phyloP scores from a whole-genome alignment of 2,797 vertebrate species.

The Crenichthys baileyi region DNA sequence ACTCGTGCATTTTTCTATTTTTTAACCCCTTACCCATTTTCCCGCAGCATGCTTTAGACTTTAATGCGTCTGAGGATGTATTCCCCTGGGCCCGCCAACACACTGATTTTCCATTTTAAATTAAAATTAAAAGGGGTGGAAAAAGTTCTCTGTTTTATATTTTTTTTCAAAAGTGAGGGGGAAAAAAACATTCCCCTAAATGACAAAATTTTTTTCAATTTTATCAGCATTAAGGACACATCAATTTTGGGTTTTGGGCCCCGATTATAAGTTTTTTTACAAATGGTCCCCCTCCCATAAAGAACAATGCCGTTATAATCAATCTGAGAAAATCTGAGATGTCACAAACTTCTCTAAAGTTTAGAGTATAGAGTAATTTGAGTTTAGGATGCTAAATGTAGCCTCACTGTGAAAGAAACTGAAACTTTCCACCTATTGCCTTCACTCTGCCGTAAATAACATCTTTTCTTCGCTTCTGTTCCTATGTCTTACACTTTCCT shows the following conservation, averaged over 20 bases:
- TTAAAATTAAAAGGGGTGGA: slow-evolving; percentile 47
- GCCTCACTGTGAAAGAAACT: slow-evolving; percentile 15
- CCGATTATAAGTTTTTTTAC: slow-evolving; percentile 44
- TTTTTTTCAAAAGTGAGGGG: slow-evolving; percentile 35
- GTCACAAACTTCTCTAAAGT: slow-evolving; percentile 8
- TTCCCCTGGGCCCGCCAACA: slow-evolving; percentile 52
- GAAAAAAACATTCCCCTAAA: too few species aligned
- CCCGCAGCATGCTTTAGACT: slow-evolving; percentile 29
- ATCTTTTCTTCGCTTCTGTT: slow-evolving; percentile 23
- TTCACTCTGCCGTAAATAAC: slow-evolving; percentile 32
- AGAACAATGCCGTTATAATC: slow-evolving; percentile 56
- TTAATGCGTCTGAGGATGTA: slow-evolving; percentile 48
- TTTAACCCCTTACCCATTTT: slow-evolving; percentile 31
- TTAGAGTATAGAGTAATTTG: slow-evolving; percentile 8
- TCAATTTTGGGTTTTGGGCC: too few species aligned
- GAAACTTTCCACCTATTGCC: slow-evolving; percentile 23
- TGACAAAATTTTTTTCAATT: slow-evolving; percentile 71
- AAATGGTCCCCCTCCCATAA: slow-evolving; percentile 51
- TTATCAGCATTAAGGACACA: slow-evolving; percentile 60
- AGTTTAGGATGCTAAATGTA: slow-evolving; percentile 19
- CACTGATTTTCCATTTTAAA: slow-evolving; percentile 58
- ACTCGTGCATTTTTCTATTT: slow-evolving; percentile 7
- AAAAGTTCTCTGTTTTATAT: slow-evolving; percentile 46
- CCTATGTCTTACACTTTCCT: slow-evolving; percentile 16
- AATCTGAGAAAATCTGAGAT: slow-evolving; percentile 30